phyloP scores from a whole-genome alignment of 2,797 vertebrate species.

The Scyliorhinus canicula region DNA sequence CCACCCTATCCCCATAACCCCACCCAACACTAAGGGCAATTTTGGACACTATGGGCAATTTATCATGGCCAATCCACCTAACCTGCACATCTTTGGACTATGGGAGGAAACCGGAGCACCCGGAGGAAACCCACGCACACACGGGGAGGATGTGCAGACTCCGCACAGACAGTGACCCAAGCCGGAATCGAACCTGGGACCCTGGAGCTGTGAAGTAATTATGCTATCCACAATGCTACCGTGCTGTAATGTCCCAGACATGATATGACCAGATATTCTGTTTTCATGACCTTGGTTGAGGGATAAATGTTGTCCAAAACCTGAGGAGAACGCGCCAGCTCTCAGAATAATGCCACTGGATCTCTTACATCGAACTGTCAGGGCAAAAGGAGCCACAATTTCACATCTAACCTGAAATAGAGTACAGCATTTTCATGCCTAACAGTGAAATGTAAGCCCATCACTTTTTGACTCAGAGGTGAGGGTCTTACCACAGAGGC shows the following conservation, averaged over 20 bases:
- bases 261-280: neutral
- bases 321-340: neutral
- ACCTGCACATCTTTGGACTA: too few relatives aligned
- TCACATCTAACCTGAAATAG: neutral
- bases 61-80: too few relatives aligned
- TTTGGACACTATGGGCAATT: too few relatives aligned
- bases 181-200: too few relatives aligned
- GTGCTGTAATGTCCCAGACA: neutral
- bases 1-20: too few relatives aligned
- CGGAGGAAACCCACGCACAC: too few relatives aligned
- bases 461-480: neutral
- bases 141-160: too few relatives aligned
- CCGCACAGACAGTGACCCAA: too few relatives aligned
- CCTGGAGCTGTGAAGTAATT: too few relatives aligned
- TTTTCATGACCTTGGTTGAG: neutral
- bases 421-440: neutral
- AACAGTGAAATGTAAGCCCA: neutral
- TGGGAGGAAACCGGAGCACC: too few relatives aligned
- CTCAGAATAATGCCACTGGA: neutral
- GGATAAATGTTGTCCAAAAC: neutral
- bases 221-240: too few relatives aligned
- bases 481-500: neutral
- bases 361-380: neutral
- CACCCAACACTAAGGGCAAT: too few relatives aligned
- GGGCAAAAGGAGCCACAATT: neutral